Evolutionary conservation across 2,888 invertebrate species (phyloP).

Genomic region (Agriopis leucophaearia): DNA sequence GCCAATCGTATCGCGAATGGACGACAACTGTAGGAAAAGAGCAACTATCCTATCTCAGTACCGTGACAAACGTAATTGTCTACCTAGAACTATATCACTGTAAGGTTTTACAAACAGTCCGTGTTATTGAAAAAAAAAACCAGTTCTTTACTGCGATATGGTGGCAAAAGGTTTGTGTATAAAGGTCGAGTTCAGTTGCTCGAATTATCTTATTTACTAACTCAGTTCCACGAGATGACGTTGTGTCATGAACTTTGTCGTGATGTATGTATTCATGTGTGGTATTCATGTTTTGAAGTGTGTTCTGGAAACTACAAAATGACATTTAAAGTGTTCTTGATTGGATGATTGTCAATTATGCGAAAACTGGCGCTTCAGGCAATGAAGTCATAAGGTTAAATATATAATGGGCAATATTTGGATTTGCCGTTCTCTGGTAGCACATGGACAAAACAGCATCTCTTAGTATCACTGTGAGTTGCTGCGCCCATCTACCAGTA

Average conservation of each 20-base stretch:
- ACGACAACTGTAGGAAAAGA: constrained; percentile 28
- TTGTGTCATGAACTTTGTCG: constrained; percentile 43
- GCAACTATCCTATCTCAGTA: constrained; percentile 38
- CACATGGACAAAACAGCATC: too few relatives aligned
- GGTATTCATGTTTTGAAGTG: constrained; percentile 19
- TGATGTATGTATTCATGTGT: constrained; percentile 21
- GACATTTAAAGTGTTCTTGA: background rate
- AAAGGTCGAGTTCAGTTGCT: constrained; percentile 14
- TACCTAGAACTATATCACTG: constrained; percentile 13
- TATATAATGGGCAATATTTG: background rate
- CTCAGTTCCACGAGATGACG: constrained; percentile 36
- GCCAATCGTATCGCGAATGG: constrained; percentile 23
- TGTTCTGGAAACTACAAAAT: constrained; percentile 1
- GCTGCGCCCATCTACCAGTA: too few relatives aligned
- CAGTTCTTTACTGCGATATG: constrained; percentile 12
- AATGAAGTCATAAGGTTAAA: background rate
- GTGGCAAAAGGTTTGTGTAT: constrained; percentile 1
- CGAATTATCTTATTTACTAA: constrained; percentile 49
- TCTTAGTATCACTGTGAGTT: too few relatives aligned
- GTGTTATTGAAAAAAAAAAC: background rate
- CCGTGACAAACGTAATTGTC: background rate
- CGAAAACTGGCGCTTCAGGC: background rate
- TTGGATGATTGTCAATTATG: background rate
- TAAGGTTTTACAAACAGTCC: background rate
- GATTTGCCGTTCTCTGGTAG: too few relatives aligned